Conservation (phyloP, 2,113 vertebrate species). For the Danionella cerebrum region DNA sequence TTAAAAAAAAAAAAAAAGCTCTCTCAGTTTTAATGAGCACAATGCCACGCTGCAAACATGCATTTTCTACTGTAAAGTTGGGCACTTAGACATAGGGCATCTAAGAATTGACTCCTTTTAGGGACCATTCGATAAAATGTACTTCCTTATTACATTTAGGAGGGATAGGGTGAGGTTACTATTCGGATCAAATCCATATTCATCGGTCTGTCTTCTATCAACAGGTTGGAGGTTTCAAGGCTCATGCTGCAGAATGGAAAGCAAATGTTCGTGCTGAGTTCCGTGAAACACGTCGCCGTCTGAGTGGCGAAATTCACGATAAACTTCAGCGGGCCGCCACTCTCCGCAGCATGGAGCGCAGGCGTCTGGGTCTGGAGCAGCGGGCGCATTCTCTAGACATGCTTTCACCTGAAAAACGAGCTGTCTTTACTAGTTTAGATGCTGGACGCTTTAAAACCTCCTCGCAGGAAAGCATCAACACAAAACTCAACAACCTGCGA, state of each 20-base stretch:
- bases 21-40: too few species aligned
- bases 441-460: conserved; percentile 83
- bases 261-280: conserved; percentile 92
- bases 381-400: conserved; percentile 92
- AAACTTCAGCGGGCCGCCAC: conserved; percentile 94
- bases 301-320: conserved; percentile 94
- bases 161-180: too few species aligned
- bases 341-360: conserved; percentile 94
- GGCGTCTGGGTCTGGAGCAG: conserved; percentile 90
- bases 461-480: conserved; percentile 94
- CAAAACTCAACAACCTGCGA: conserved; percentile 87
- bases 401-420: conserved; percentile 91
- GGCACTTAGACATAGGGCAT: too few species aligned
- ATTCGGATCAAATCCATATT: too few species aligned
- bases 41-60: too few species aligned
- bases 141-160: too few species aligned
- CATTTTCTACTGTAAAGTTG: too few species aligned
- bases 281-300: conserved; percentile 83
- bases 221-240: conserved; percentile 80
- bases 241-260: conserved; percentile 94
- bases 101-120: too few species aligned
- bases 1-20: too few species aligned
- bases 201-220: too few species aligned
- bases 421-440: conserved; percentile 85
- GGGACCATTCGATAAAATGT: too few species aligned